These are phyloP conservation scores for Spongia lamella DNA, from an alignment of 37 sponge, comb jelly and placozoan genomes.

Conservation along the genomic window DNA sequence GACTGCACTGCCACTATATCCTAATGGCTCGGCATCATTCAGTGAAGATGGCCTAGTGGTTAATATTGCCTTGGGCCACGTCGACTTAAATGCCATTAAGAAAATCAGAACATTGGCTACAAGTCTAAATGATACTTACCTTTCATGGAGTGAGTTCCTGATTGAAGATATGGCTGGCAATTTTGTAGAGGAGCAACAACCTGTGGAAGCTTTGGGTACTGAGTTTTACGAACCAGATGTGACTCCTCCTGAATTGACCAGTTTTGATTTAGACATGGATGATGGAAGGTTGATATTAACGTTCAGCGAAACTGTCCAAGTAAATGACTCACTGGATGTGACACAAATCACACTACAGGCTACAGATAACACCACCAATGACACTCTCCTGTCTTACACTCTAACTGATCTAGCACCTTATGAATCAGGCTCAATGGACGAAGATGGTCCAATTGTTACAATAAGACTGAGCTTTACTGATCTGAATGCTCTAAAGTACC, in stretches of 20 bases:
- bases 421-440: constrained; percentile 60
- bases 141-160: constrained; percentile 40
- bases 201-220: constrained; percentile 4
- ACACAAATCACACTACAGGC: constrained; percentile 72
- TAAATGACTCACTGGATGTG: constrained; percentile 76
- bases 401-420: constrained; percentile 48
- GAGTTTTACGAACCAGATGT: constrained; percentile 62
- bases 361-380: background rate
- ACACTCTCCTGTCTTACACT: constrained; percentile 38
- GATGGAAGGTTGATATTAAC: constrained; percentile 79
- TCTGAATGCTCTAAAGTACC: constrained; percentile 86
- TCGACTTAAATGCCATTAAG: constrained; percentile 82
- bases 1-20: constrained; percentile 59
- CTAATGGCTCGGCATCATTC: constrained; percentile 74
- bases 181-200: constrained; percentile 20
- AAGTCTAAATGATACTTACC: constrained; percentile 31
- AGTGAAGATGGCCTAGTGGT: constrained; percentile 57
- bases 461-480: constrained; percentile 82
- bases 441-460: constrained; percentile 70
- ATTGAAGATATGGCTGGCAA: constrained; percentile 77
- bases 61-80: constrained; percentile 69
- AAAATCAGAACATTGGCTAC: constrained; percentile 67
- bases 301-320: constrained; percentile 88
- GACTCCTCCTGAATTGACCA: constrained; percentile 64
- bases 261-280: constrained; percentile 86